Evolutionary conservation across 2,888 invertebrate genomes (phyloP), one percentile per base, ranked within the genome.

Genomic region (Uropetala carovei): DNA sequence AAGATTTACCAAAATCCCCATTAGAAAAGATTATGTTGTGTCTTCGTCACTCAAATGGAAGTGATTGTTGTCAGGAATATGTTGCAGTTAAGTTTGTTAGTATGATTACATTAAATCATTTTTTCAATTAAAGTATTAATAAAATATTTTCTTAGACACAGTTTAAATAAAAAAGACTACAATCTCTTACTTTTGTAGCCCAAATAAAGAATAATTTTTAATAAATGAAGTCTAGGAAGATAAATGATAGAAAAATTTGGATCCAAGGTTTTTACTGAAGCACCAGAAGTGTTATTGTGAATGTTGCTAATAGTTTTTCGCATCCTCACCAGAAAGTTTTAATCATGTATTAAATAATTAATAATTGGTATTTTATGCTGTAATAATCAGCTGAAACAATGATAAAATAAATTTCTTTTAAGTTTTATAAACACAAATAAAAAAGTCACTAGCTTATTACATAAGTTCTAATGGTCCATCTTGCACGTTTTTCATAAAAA

Each of bases 401-500:
- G 22, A 27, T 9, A 7, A 43, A 43, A 43, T 43, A 43, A 11
- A 27, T 27, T 75, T 27, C 27, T 14, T 18, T 75, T 13, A 27
- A 27, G 27, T 27, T 75, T 3, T 43, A 43, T 5, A 43, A 43
- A 5, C 43, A 43, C 5, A 9, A 75, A 75, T 75, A 75, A 75
- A 75, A 75, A 27, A 75, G 27, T 75, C 27, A 68, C 75, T 75
- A 75, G 22, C 75, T 68, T 27, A 75, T 75, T 75, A 22, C 22
- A 75, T 57, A 30, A 57, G 8, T 64, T 30, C 60, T 86, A 22
- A 60, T 86, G 83, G 27, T 89, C 68, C 89, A 64, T 64, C n/a
- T 75, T 64, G 13, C 8, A 64, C 43, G 4, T 16, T 83, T 9
- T 89, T 11, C 27, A n/a, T 64, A 43, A 27, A 68, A 89, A 89